Evolutionary conservation across 2,888 invertebrate genomes (phyloP), one percentile per base, ranked within the genome.

Genomic region (Chymomyza caudatula): DNA sequence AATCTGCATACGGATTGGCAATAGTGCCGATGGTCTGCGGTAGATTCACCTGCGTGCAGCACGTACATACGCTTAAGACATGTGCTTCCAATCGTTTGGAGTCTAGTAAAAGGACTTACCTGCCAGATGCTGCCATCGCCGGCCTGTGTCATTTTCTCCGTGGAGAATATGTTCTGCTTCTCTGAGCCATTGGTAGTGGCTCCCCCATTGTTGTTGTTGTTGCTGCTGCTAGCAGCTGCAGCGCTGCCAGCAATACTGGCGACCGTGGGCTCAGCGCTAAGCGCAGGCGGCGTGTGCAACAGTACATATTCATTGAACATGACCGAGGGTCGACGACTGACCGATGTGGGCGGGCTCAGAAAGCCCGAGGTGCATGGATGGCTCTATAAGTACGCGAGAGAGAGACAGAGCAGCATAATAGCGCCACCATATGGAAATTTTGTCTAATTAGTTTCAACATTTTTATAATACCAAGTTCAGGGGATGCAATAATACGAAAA

Each of bases 61-160:
- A 49, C 44, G 11, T n/a, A n/a, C n/a, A n/a, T n/a, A n/a, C n/a
- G n/a, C n/a, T 42, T 42, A n/a, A 23, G 11, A 11, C 13, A 17
- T 51, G 8, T 19, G 58, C 3, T 37, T 37, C n/a, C n/a, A n/a
- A n/a, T n/a, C n/a, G n/a, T n/a, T n/a, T n/a, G n/a, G n/a, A n/a
- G n/a, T n/a, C n/a, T n/a, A n/a, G n/a, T n/a, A n/a, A n/a, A n/a
- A n/a, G 6, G 0, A 67, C 84, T 89, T 71, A 92, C 92, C 89
- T 92, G 92, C 94, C 94, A 94, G 72, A 94, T 93, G 86, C 94
- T 94, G 56, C 94, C 94, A 87, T 94, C 94, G 53, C 94, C 93
- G 74, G 96, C 95, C 91, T 96, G 96, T 3, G 96, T 96, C 93
- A 96, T 96, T 90, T 96, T 96, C 89, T 96, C 96, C 49, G 95